Percentiles rank a stretch among this genome's conserved stretches.
These are phyloP conservation scores for Dryoscopus gambensis DNA, from an alignment of 2,113 vertebrate genomes.

Conservation along the genomic window DNA sequence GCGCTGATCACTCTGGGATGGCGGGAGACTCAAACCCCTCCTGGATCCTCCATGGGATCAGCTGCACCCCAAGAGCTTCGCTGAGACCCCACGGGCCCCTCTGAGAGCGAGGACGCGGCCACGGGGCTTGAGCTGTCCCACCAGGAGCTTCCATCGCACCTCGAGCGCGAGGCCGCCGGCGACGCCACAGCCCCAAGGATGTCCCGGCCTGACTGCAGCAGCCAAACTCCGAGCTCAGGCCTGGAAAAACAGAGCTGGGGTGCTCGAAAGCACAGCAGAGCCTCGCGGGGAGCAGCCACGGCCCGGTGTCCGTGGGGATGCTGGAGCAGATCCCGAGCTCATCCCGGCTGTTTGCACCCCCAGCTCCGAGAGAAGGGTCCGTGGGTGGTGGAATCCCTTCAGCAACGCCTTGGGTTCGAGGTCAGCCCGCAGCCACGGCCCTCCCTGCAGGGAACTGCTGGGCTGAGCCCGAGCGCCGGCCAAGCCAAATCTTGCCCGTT, in stretches of 20 bases:
- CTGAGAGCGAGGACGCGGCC: accelerated
- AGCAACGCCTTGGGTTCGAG: background rate
- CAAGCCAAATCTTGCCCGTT: background rate
- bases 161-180: accelerated
- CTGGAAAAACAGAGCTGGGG: background rate
- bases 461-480: background rate
- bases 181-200: background rate
- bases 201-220: accelerated
- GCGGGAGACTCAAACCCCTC: background rate
- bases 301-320: background rate
- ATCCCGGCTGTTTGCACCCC: background rate
- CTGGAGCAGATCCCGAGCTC: background rate
- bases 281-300: no score
- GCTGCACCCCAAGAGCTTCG: background rate
- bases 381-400: accelerated
- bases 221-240: background rate
- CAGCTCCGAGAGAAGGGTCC: background rate
- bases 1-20: accelerated
- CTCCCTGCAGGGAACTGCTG: background rate
- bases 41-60: accelerated
- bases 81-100: accelerated
- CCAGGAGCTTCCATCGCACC: accelerated
- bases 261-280: background rate
- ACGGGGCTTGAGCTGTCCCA: accelerated
- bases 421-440: background rate